phyloP scores from a whole-genome alignment of 2,888 invertebrate genomes.

The Philonicus albiceps region DNA sequence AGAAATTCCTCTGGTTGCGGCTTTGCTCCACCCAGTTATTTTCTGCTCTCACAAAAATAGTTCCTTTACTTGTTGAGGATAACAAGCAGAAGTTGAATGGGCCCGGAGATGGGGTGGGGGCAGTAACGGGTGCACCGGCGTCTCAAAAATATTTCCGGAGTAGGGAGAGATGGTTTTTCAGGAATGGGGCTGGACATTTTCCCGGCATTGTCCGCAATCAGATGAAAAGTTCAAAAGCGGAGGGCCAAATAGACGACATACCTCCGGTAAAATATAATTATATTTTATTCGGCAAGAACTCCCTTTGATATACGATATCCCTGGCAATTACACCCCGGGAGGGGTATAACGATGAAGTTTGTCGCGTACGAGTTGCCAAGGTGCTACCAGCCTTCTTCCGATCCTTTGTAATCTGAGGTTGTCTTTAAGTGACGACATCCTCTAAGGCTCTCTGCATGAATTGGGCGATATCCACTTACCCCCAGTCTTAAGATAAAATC shows the following conservation, averaged over 20 bases:
- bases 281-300: constrained; percentile 38
- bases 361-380: constrained; percentile 24
- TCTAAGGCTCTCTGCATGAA: constrained; percentile 7
- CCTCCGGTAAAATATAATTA: constrained; percentile 30
- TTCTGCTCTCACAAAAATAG: neutral
- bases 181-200: neutral
- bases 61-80: constrained; percentile 43
- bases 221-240: constrained; percentile 11
- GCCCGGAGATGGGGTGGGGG: neutral
- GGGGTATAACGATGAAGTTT: constrained; percentile 1
- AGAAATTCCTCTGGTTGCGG: neutral
- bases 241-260: neutral
- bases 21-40: neutral
- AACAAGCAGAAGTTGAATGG: no score
- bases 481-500: constrained; percentile 14
- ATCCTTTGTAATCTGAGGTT: constrained; percentile 35
- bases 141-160: neutral
- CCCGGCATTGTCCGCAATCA: constrained; percentile 21
- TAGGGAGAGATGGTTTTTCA: neutral
- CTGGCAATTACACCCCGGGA: constrained; percentile 27
- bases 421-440: constrained; percentile 37
- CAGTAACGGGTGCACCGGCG: neutral
- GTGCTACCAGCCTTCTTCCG: constrained; percentile 4
- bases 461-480: constrained; percentile 32
- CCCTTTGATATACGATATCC: constrained; percentile 39